Conservation (phyloP, 2,113 vertebrate genomes). For the Clupea harengus region DNA sequence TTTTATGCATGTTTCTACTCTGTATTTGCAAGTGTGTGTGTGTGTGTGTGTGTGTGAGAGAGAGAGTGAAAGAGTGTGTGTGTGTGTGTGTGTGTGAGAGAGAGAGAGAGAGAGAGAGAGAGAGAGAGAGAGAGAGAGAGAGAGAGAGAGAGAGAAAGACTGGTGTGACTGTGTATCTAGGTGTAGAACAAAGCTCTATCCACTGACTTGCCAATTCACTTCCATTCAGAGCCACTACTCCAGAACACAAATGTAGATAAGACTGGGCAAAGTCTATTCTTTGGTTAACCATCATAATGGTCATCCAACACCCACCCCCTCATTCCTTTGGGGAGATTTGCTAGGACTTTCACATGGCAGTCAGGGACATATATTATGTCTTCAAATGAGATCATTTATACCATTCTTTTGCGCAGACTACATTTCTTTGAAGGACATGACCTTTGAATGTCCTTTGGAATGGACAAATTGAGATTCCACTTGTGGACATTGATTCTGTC, state of each 20-base stretch:
- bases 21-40: background rate
- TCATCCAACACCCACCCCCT: slow-evolving; percentile 11
- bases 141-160: slow-evolving; percentile 18
- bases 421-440: background rate
- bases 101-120: slow-evolving; percentile 32
- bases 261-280: slow-evolving; percentile 16
- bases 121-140: slow-evolving; percentile 19
- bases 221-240: slow-evolving; percentile 18
- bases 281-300: slow-evolving; percentile 15
- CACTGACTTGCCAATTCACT: slow-evolving; percentile 28
- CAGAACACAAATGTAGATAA: slow-evolving; percentile 13
- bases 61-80: slow-evolving; percentile 35
- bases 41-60: slow-evolving; percentile 15
- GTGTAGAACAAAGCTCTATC: background rate
- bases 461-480: background rate
- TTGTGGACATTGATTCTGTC: background rate
- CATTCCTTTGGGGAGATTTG: background rate
- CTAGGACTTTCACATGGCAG: background rate
- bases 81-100: slow-evolving; percentile 44
- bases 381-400: background rate
- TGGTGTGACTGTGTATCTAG: background rate
- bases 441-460: background rate
- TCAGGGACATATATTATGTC: background rate
- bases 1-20: background rate
- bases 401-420: background rate